Evolutionary conservation across 2,113 vertebrate genomes (phyloP).

Genomic region (Petrocephalus microphthalmus): DNA sequence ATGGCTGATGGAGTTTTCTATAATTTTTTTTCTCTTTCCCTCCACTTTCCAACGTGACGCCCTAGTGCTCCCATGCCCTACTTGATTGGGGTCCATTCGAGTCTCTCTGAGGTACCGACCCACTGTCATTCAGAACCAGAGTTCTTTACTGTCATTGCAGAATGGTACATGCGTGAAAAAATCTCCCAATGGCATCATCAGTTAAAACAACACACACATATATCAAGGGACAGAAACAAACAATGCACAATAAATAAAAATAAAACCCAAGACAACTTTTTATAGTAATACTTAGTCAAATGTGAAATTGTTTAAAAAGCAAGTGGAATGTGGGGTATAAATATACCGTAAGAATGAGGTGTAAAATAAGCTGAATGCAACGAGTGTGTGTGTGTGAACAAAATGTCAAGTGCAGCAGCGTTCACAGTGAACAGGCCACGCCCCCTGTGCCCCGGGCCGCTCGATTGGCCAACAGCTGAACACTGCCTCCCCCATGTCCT

Average conservation of each 20-base stretch:
- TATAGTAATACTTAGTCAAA: neutral
- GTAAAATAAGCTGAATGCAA: neutral
- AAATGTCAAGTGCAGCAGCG: neutral
- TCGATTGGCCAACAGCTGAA: neutral
- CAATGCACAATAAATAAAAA: neutral
- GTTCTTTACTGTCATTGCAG: neutral
- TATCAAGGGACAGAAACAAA: neutral
- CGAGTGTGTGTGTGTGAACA: neutral
- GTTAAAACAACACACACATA: neutral
- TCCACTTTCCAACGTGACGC: slow-evolving; percentile 19
- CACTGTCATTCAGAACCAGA: neutral
- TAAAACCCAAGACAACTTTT: no score
- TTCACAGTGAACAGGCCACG: neutral
- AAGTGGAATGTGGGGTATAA: neutral
- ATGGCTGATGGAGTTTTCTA: neutral
- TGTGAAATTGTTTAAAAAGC: neutral
- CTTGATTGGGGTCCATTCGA: slow-evolving; percentile 79
- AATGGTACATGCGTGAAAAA: neutral
- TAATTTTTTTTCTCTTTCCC: neutral
- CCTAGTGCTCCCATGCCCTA: slow-evolving; percentile 82
- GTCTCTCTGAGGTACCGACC: slow-evolving; percentile 69
- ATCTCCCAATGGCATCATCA: neutral
- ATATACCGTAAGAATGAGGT: neutral
- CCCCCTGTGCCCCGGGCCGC: no score
- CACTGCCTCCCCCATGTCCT: neutral